Conservation (phyloP, 2,888 invertebrate species). For the Linnaemya tessellans region DNA sequence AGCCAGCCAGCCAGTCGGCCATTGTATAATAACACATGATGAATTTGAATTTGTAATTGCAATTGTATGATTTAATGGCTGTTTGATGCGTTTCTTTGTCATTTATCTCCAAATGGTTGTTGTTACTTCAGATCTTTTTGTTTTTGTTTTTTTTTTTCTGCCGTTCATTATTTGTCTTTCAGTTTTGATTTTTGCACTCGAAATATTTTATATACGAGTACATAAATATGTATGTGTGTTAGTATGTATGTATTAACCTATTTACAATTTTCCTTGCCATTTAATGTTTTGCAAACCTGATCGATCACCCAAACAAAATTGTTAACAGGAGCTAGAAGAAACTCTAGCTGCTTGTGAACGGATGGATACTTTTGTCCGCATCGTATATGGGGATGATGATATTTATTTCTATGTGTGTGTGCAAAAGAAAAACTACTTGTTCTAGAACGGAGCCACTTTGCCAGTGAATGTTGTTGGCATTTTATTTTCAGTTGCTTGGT, state of each 20-base stretch:
- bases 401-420: too few relatives aligned
- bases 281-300: slow-evolving; percentile 23
- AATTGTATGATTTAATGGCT: slow-evolving; percentile 54
- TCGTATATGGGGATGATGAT: neutral
- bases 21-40: slow-evolving; percentile 53
- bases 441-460: slow-evolving; percentile 48
- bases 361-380: neutral
- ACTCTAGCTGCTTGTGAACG: neutral
- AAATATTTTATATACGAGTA: neutral
- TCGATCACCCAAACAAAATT: slow-evolving; percentile 37
- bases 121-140: slow-evolving; percentile 35
- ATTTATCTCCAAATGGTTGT: neutral
- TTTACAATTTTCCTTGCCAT: slow-evolving; percentile 43
- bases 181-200: neutral
- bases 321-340: slow-evolving; percentile 9
- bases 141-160: neutral
- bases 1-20: neutral
- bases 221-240: neutral
- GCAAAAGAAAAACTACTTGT: slow-evolving; percentile 45
- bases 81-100: slow-evolving; percentile 40
- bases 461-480: slow-evolving; percentile 63
- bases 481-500: slow-evolving; percentile 64
- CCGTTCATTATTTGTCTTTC: neutral
- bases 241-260: slow-evolving; percentile 35
- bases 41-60: slow-evolving; percentile 63